Evolutionary conservation across 2,113 vertebrate genomes (phyloP), one percentile per base, ranked within the genome.

Genomic region (Tenrec ecaudatus): DNA sequence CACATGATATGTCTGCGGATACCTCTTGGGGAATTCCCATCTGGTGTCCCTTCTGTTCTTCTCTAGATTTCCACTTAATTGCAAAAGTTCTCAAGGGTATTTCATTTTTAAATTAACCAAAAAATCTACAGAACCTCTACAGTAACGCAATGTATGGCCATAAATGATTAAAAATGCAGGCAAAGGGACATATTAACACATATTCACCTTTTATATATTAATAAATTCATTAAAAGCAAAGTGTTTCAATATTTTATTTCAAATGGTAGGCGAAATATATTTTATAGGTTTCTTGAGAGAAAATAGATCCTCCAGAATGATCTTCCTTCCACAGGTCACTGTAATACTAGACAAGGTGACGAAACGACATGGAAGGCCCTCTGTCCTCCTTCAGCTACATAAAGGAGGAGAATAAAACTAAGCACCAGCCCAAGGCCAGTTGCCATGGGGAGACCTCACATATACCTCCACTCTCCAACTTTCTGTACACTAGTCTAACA

Each of bases 151-250:
- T 38, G 76, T 8, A 77, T 92, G 75, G 6, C 6, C 82, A 90
- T 40, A 88, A 85, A 36, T 62, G 57, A 47, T 69, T 85, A 31
- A 58, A 58, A 53, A 33, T 15, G 53, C 20, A 84, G 3, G 82
- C 38, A 10, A 91, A 91, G 84, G 81, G 40, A 75, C 16, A 88
- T 86, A 86, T 93, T 2, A 91, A 82, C 77, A 82, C 53, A 64
- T 76, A 43, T 62, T 43, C 7, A 79, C 11, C 14, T 66, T 53
- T 29, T 20, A 62, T 85, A 20, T 60, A 7, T 94, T 71, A 90
- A 84, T 60, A 79, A 33, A 60, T 76, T 40, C 92, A 85, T 82
- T 92, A 82, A 93, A 81, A 73, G 88, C 14, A 79, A 93, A 92
- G 8, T 58, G 22, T 29, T 62, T 86, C 14, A 69, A 7, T 73